phyloP scores from a whole-genome alignment of 2,888 invertebrate genomes.

The Cactoblastis cactorum region DNA sequence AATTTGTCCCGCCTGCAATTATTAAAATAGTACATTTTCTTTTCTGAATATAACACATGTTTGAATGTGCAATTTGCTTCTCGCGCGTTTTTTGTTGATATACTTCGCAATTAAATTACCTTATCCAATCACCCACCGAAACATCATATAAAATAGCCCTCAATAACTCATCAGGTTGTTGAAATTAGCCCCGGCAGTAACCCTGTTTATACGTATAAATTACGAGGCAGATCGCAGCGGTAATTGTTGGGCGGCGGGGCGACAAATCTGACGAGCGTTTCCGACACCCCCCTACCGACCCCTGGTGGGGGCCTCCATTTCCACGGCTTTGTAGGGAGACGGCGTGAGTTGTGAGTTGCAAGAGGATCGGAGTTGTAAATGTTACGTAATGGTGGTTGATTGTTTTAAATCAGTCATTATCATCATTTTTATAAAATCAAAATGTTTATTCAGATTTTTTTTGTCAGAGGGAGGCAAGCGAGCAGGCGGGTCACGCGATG shows the following conservation, averaged over 20 bases:
- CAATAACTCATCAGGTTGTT: neutral
- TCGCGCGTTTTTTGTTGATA: too few species aligned
- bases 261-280: constrained; percentile 66
- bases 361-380: neutral
- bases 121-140: neutral
- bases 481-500: too few species aligned
- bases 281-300: constrained; percentile 26
- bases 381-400: neutral
- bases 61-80: too few species aligned
- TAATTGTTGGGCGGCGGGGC: constrained; percentile 59
- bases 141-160: neutral
- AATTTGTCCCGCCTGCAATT: too few species aligned
- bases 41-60: too few species aligned
- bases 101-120: too few species aligned
- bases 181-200: constrained; percentile 18
- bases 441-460: too few species aligned
- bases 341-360: neutral
- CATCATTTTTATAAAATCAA: too few species aligned
- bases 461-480: too few species aligned
- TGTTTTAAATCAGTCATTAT: too few species aligned
- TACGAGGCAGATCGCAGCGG: constrained; percentile 34
- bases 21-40: too few species aligned
- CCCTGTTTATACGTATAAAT: constrained; percentile 31
- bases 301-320: neutral
- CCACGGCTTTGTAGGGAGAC: neutral